These are phyloP conservation scores for Dendrocincla tyrannina DNA, from an alignment of 2,797 vertebrate genomes.

Conservation along the genomic window DNA sequence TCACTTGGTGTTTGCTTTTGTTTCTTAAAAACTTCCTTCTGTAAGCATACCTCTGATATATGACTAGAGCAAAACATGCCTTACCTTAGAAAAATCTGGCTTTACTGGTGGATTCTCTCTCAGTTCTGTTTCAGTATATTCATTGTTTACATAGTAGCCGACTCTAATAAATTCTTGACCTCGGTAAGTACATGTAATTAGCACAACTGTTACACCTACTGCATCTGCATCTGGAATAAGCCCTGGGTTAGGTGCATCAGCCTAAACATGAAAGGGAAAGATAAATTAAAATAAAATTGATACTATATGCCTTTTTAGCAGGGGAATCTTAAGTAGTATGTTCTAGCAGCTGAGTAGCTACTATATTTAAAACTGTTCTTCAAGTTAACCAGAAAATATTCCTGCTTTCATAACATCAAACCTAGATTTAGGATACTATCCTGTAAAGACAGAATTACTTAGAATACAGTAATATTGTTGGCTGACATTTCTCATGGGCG, in stretches of 20 bases:
- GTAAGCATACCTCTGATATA: neutral
- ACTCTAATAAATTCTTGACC: conserved; percentile 86
- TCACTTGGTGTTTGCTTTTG: neutral
- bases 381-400: neutral
- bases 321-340: neutral
- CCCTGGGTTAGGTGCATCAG: conserved; percentile 81
- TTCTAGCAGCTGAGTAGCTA: neutral
- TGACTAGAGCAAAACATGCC: neutral
- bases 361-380: neutral
- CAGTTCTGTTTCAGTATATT: conserved; percentile 84
- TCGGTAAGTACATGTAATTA: conserved; percentile 83
- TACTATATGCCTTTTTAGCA: neutral
- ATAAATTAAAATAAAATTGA: conserved; percentile 17
- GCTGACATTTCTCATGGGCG: neutral
- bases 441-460: neutral
- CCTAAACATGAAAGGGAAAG: conserved; percentile 66
- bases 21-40: neutral
- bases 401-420: neutral
- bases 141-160: conserved; percentile 85
- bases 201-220: conserved; percentile 83
- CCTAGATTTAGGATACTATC: neutral
- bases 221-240: conserved; percentile 85
- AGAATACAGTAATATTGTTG: neutral
- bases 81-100: conserved; percentile 85
- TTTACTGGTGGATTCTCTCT: conserved; percentile 85